phyloP scores from a whole-genome alignment of 2,888 invertebrate genomes.

The Alcis repandata region DNA sequence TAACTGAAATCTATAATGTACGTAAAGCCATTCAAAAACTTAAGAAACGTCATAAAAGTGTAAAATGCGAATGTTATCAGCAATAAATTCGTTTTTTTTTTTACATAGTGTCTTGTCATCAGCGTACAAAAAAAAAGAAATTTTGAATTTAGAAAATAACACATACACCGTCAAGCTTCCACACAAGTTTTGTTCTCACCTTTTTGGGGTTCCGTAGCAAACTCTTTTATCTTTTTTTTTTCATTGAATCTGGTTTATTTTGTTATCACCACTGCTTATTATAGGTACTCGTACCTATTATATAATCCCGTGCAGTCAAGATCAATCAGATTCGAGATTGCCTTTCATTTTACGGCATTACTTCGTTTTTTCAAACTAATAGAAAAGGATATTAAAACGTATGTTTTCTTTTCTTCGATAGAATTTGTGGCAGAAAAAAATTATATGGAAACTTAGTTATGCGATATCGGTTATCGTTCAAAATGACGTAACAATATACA shows the following conservation, averaged over 20 bases:
- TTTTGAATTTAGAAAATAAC: constrained; percentile 1
- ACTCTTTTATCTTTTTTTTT: background rate
- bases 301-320: background rate
- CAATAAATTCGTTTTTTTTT: no score
- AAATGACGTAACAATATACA: background rate
- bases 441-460: background rate
- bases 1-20: background rate
- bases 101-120: no score
- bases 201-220: no score
- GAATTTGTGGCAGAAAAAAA: background rate
- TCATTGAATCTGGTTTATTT: no score
- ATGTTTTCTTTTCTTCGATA: background rate
- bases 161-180: background rate
- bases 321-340: background rate
- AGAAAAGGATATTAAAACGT: background rate
- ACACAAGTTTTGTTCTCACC: background rate
- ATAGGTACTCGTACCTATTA: no score
- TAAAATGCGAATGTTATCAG: no score
- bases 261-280: no score
- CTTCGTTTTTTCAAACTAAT: background rate
- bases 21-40: no score
- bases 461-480: background rate
- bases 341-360: background rate
- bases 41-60: no score
- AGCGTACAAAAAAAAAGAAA: no score